Evolutionary conservation across 37 sponge, comb jelly and placozoan species (phyloP).

Genomic region (Ephydatia muelleri): DNA sequence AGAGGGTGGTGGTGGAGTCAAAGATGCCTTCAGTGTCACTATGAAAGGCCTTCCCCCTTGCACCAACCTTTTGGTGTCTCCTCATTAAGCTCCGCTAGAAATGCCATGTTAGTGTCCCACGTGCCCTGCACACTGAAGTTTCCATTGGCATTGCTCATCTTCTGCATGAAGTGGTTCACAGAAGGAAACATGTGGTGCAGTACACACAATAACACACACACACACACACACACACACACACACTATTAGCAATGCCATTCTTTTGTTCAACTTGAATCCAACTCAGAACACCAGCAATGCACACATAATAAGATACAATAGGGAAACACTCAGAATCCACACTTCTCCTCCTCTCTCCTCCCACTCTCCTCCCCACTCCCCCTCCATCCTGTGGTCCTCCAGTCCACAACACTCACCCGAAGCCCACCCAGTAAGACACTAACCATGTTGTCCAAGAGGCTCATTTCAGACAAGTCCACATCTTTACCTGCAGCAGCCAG

Average conservation of each 20-base stretch:
- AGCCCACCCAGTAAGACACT: neutral
- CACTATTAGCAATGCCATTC: too few relatives aligned
- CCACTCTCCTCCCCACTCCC: too few relatives aligned
- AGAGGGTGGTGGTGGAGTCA: too few relatives aligned
- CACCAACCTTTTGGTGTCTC: constrained; percentile 84
- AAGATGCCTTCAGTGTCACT: neutral
- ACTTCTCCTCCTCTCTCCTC: too few relatives aligned
- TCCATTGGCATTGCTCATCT: constrained; percentile 6
- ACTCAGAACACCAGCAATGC: too few relatives aligned
- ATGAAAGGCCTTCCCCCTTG: neutral
- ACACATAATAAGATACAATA: too few relatives aligned
- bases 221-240: too few relatives aligned
- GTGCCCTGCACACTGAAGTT: constrained; percentile 41
- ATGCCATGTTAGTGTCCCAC: constrained; percentile 44
- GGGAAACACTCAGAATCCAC: too few relatives aligned
- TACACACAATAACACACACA: neutral
- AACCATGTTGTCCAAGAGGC: constrained; percentile 81
- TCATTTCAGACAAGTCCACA: constrained; percentile 44
- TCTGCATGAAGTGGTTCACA: constrained; percentile 10
- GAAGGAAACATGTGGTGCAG: too few relatives aligned
- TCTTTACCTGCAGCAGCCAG: constrained; percentile 67
- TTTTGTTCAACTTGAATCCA: too few relatives aligned
- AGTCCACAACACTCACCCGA: too few relatives aligned
- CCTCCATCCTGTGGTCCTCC: too few relatives aligned
- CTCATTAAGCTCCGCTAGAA: constrained; percentile 51